A percentile compares a stretch with the other conserved stretches of the same genome.
phyloP scores from a whole-genome alignment of 2,888 invertebrate species.

The Nomada ferruginata region DNA sequence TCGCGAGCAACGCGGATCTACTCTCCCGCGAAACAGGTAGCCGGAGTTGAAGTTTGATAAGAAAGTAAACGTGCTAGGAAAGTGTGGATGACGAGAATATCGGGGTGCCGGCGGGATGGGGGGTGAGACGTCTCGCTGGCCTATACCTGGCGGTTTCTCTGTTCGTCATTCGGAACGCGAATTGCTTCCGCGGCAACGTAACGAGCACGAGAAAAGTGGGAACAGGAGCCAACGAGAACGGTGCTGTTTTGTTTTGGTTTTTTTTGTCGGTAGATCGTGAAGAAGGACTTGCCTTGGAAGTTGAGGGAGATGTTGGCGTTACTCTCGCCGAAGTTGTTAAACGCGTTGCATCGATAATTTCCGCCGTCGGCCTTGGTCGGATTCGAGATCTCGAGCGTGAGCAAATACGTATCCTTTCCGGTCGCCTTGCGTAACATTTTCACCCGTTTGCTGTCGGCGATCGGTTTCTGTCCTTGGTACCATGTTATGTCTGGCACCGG shows the following conservation, averaged over 20 bases:
- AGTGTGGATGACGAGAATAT: background rate
- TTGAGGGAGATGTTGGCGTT: slow-evolving; percentile 99
- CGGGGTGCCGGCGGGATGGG: background rate
- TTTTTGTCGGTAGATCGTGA: slow-evolving; percentile 33
- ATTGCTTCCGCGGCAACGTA: no score
- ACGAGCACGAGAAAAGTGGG: background rate
- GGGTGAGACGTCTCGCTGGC: slow-evolving; percentile 33
- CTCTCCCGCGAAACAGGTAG: slow-evolving; percentile 2
- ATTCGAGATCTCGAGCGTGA: slow-evolving; percentile 96
- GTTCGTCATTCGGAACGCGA: no score
- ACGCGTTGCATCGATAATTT: slow-evolving; percentile 99
- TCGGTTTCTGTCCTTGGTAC: slow-evolving; percentile 95
- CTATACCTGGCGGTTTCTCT: background rate
- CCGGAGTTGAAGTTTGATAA: background rate
- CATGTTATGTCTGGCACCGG: slow-evolving; percentile 97
- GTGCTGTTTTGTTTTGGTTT: background rate
- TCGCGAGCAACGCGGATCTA: background rate
- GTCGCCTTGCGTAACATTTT: slow-evolving; percentile 95
- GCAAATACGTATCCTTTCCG: slow-evolving; percentile 95
- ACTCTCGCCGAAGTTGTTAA: slow-evolving; percentile 99
- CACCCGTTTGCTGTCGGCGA: slow-evolving; percentile 93
- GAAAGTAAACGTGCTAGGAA: slow-evolving; percentile 46
- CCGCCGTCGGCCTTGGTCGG: slow-evolving; percentile 99
- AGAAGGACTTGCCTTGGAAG: slow-evolving; percentile 94
- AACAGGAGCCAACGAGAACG: slow-evolving; percentile 38